Conservation (phyloP, 2,113 vertebrate species). For the Lasiurus cinereus region DNA sequence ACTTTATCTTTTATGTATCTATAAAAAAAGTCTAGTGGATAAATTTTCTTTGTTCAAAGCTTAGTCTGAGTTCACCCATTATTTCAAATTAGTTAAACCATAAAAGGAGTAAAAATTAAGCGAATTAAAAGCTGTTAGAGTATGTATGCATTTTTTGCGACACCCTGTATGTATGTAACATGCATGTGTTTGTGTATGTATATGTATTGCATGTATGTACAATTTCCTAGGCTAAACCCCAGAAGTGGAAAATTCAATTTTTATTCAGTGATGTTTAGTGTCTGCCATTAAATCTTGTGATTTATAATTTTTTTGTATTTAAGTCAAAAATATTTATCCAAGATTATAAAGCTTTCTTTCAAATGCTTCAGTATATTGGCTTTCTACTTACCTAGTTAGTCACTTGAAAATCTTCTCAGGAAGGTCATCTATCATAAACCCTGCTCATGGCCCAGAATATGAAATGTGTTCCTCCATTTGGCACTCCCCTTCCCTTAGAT, state of each 20-base stretch:
- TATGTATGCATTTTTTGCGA: too few species aligned
- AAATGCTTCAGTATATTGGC: slow-evolving; percentile 3
- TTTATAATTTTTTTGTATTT: neutral
- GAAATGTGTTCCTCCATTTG: neutral
- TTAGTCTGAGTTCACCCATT: too few species aligned
- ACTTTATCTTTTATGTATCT: too few species aligned
- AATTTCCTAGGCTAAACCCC: neutral
- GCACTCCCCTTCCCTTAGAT: neutral
- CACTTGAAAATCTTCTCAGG: neutral
- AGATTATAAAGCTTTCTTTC: slow-evolving; percentile 28
- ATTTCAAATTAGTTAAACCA: too few species aligned
- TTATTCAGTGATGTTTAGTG: slow-evolving; percentile 24
- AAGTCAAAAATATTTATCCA: slow-evolving; percentile 44
- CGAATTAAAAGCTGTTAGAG: too few species aligned
- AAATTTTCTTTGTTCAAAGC: too few species aligned
- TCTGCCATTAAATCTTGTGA: slow-evolving; percentile 23
- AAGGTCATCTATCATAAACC: neutral
- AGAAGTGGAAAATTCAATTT: neutral
- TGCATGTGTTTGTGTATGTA: neutral
- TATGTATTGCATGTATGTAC: neutral
- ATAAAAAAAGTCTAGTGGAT: too few species aligned
- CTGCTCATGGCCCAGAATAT: neutral
- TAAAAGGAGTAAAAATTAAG: too few species aligned
- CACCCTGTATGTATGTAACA: neutral
- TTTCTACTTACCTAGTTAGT: neutral